Conservation (phyloP, 2,797 vertebrate species). For the Novumbra hubbsi region DNA sequence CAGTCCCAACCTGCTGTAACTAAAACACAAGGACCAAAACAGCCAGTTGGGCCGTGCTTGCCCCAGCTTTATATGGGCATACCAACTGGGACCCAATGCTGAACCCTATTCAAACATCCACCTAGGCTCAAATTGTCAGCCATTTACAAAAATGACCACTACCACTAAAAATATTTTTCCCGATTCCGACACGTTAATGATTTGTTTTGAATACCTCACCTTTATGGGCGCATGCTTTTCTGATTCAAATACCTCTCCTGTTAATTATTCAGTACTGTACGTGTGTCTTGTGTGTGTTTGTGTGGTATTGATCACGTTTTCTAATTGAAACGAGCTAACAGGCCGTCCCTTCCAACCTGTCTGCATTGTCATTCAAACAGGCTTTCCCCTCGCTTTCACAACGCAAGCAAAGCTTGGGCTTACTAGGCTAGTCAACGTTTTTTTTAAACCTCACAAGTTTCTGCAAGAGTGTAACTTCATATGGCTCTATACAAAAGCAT, state of each 20-base stretch:
- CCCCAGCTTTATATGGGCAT: slow-evolving; percentile 73
- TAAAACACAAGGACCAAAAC: slow-evolving; percentile 65
- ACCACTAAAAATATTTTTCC: neutral
- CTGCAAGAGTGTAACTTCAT: neutral
- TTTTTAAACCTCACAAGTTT: neutral
- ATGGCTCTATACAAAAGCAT: no score
- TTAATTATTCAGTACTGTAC: neutral
- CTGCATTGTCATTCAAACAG: neutral
- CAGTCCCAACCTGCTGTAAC: slow-evolving; percentile 38
- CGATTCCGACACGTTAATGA: neutral
- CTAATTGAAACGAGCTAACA: no score
- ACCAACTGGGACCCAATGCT: slow-evolving; percentile 5
- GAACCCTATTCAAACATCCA: slow-evolving; percentile 22
- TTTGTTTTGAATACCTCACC: neutral
- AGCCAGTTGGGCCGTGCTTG: slow-evolving; percentile 34
- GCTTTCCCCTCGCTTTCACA: no score
- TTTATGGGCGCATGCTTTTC: no score
- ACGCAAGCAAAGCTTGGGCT: no score
- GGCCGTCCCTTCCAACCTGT: neutral
- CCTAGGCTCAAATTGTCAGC: slow-evolving; percentile 47
- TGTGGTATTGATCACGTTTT: neutral
- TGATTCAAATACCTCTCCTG: neutral
- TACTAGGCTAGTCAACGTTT: neutral
- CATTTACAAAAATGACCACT: slow-evolving; percentile 21
- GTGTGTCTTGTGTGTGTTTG: neutral